Conservation (phyloP, 2,888 invertebrate genomes). For the Hartigia nigra region DNA sequence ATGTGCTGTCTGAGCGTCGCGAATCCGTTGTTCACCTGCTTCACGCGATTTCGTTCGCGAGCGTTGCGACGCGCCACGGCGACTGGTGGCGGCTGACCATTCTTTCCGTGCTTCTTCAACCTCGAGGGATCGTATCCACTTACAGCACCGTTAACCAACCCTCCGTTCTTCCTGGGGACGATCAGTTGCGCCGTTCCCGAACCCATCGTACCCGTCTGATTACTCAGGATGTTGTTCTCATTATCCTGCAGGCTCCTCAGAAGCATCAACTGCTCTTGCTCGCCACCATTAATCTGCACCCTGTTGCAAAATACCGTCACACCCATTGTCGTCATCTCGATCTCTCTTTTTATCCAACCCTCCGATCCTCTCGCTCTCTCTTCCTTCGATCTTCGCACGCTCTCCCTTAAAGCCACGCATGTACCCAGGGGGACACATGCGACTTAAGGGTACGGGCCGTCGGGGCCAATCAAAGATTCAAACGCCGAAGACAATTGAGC, state of each 20-base stretch:
- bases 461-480: background rate
- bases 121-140: constrained; percentile 64
- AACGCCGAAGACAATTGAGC: background rate
- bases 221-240: constrained; percentile 59
- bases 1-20: constrained; percentile 89
- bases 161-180: constrained; percentile 42
- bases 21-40: constrained; percentile 92
- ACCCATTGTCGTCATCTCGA: constrained; percentile 61
- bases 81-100: constrained; percentile 76
- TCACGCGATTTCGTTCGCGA: constrained; percentile 91
- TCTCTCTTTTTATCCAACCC: background rate
- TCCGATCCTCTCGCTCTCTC: background rate
- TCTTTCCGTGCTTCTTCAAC: constrained; percentile 63
- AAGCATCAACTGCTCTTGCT: constrained; percentile 59
- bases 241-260: constrained; percentile 61
- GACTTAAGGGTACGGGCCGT: background rate
- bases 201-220: constrained; percentile 29
- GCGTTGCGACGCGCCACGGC: constrained; percentile 92
- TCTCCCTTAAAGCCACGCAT: background rate
- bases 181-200: constrained; percentile 35
- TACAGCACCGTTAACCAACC: constrained; percentile 10
- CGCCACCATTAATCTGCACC: constrained; percentile 46
- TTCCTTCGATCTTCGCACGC: background rate
- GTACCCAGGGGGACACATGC: background rate
- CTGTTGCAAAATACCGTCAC: constrained; percentile 60